Base-by-base conservation (phyloP, 2,888 invertebrate genomes). In the Diaperis boleti region DNA sequence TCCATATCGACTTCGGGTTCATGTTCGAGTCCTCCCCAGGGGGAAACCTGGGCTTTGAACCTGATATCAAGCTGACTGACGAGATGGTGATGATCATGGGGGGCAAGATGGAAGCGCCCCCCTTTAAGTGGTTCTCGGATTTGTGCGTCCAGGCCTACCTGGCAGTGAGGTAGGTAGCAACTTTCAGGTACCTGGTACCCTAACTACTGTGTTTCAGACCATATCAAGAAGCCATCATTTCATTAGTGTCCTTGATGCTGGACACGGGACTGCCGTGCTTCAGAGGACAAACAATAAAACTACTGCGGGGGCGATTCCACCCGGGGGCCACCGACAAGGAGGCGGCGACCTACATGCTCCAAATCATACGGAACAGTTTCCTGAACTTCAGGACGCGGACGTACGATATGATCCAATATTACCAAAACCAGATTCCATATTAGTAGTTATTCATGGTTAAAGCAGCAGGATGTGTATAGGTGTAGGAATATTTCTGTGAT, bases 11-110 rank as follows among this genome's bases (percentile, higher is more conserved):
- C 85, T 99, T 99, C 83, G 99, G 99, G 0, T 99, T 99, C 82
- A 98, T 99, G 98, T 99, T 99, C 82, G 99, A 99, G 79, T 98
- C 97, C 35, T 98, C 98, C 0, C 99, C 99, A 0, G 99, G 99
- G 42, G 98, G 98, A 6, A 99, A 99, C 83, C 85, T 99, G 47
- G 98, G 98, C 39, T 99, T 98, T 82, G 99, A 99, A 82, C 98
- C 99, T 0, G 98, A 99, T 79, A 98, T 99, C 80, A 99, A 99
- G 81, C 84, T 99, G 47, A 99, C 98, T 0, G 96, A 98, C 78
- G 99, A 99, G 83, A 99, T 99, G 99, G 96, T 99, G 55, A 94
- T 96, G 89, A 95, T 99, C 49, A 99, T 99, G 99, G 99, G 99
- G 8, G 98, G 98, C 0, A 96, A 95, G 83, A 95, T 96, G 91